phyloP scores from a whole-genome alignment of 2,888 invertebrate genomes.

The Ormyrus pomaceus region DNA sequence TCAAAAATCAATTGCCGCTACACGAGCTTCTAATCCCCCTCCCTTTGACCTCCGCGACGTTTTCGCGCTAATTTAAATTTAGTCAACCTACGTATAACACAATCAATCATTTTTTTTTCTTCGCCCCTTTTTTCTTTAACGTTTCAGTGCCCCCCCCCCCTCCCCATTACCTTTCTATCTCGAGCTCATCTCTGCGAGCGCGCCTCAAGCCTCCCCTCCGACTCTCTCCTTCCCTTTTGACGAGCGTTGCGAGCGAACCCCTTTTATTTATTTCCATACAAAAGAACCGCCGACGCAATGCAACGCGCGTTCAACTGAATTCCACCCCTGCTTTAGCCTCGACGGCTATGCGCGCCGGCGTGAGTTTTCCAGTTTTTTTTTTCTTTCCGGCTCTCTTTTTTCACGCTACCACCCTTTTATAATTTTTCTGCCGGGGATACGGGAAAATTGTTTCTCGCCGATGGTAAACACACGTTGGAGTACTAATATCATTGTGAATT shows the following conservation, averaged over 20 bases:
- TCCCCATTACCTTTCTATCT: not conserved
- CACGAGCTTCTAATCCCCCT: no score
- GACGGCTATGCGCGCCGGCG: not conserved
- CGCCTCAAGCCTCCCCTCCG: no score
- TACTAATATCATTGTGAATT: no score
- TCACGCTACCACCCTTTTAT: no score
- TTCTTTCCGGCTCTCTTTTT: constrained; percentile 16
- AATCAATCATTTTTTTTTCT: not conserved
- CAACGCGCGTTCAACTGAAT: constrained; percentile 25
- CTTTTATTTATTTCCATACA: constrained; percentile 52
- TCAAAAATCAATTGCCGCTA: no score
- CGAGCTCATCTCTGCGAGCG: not conserved
- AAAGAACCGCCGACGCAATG: constrained; percentile 9
- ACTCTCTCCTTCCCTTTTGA: no score
- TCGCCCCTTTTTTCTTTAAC: not conserved
- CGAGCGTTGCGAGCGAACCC: not conserved
- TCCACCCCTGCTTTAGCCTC: not conserved
- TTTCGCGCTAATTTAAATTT: not conserved
- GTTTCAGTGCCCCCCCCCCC: not conserved
- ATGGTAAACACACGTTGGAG: no score
- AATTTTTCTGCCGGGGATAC: no score
- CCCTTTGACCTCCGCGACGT: no score
- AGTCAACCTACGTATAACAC: not conserved
- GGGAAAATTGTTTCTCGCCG: no score
- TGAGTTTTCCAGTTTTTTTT: constrained; percentile 21